Evolutionary conservation across 92 coral and sea anemone genomes (phyloP), one percentile per base, ranked within the genome.

Genomic region (Metridium senile): DNA sequence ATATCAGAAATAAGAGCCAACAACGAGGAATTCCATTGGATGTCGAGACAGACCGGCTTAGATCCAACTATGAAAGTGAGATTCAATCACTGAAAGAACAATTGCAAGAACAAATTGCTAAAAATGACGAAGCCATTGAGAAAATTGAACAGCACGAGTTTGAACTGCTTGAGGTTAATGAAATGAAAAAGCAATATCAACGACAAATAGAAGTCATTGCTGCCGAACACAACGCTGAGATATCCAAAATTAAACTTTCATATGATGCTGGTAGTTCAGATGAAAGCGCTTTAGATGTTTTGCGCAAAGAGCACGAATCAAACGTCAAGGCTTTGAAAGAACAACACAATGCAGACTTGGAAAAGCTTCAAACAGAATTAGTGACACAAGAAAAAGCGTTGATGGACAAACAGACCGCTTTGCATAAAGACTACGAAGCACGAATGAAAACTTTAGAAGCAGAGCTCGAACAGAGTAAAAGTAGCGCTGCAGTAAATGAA

Each of bases 101-200:
- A 51, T 84, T 95, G 34, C 88, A 92, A 35, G 75, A 86, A 18
- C 93, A 91, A 46, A 79, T 75, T 71, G 32, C 54, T 8, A 85
- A 82, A 57, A 71, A 82, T 1, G 77, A 72, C 67, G 91, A 82
- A 18, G 87, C 87, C 9, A 71, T 79, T n/a, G 97, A 85, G 32
- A 91, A 85, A 61, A 57, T 84, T 56, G 93, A 91, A 33, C 88
- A 91, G 51, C 88, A 91, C 26, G 97, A 91, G 58, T 91, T 88
- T 43, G 88, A 91, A 52, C 79, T 88, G 63, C 85, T 78, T 31
- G 97, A 91, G 57, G 73, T 91, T 70, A 91, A 83, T 51, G 88
- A 86, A 58, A 74, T 70, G 56, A 91, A 88, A 47, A 85, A 64
- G 54, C 61, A 74, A 30, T 72, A 78, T 39, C 87, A 88, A 39